phyloP scores from a whole-genome alignment of 53 echinoderm and acorn worm species.

The Patiria pectinifera region DNA sequence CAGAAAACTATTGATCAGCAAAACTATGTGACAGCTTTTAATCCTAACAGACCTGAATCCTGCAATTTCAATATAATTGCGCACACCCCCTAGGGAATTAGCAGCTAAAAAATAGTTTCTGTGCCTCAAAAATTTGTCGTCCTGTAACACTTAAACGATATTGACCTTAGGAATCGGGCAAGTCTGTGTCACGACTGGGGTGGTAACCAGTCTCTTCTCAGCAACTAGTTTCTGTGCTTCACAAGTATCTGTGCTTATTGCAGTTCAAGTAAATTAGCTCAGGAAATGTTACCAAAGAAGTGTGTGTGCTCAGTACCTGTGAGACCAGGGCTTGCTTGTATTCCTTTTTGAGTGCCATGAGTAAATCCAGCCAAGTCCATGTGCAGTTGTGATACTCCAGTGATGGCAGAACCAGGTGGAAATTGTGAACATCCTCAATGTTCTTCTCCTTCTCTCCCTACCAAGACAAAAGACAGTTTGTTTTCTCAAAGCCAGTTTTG shows the following conservation, averaged over 20 bases:
- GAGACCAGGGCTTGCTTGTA: conserved; percentile 95
- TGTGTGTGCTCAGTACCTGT: conserved; percentile 68
- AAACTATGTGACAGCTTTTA: too few species aligned
- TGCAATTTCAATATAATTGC: too few species aligned
- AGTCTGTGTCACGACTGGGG: neutral
- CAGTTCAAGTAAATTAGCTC: neutral
- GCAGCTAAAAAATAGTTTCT: too few species aligned
- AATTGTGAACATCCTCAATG: conserved; percentile 93
- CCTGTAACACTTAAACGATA: too few species aligned
- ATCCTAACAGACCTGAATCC: too few species aligned
- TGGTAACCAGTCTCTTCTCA: too few species aligned
- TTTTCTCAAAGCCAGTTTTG: neutral
- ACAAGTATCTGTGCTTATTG: neutral
- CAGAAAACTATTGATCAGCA: neutral
- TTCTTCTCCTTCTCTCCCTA: conserved; percentile 99
- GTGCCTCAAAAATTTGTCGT: too few species aligned
- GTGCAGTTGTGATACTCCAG: conserved; percentile 97
- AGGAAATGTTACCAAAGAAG: too few species aligned
- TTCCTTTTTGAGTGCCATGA: conserved; percentile 98
- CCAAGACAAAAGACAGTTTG: neutral
- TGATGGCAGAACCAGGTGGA: conserved; percentile 83
- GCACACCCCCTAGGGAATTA: too few species aligned
- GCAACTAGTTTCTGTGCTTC: neutral
- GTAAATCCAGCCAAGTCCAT: conserved; percentile 99
- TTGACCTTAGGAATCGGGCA: too few species aligned